Evolutionary conservation across 2,888 invertebrate species (phyloP).

Genomic region (Congeria kusceri): DNA sequence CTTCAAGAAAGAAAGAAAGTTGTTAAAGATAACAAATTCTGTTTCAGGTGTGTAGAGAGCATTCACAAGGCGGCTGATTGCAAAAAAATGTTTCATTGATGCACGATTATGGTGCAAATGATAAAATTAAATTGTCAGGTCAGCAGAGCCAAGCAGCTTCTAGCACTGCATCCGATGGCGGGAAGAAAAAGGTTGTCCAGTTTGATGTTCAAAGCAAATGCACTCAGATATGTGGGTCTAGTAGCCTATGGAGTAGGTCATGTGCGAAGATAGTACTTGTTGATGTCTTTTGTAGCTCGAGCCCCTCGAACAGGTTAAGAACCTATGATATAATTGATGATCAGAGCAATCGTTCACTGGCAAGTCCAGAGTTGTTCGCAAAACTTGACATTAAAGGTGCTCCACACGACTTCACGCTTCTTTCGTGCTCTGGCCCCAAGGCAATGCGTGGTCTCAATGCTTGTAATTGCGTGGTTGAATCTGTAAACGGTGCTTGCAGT

Average conservation of each 20-base stretch:
- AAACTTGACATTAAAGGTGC: background rate
- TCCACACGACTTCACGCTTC: background rate
- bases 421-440: conserved; percentile 7
- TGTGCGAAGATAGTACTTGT: conserved; percentile 35
- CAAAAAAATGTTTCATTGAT: too few relatives aligned
- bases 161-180: too few relatives aligned
- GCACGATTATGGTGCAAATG: too few relatives aligned
- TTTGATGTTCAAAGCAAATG: too few relatives aligned
- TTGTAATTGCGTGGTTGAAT: conserved; percentile 12
- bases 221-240: too few relatives aligned
- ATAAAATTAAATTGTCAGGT: too few relatives aligned
- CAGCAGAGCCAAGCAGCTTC: too few relatives aligned
- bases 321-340: conserved; percentile 32
- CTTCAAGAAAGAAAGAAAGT: too few relatives aligned
- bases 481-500: conserved; percentile 9
- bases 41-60: too few relatives aligned
- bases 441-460: conserved; percentile 8
- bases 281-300: conserved; percentile 1
- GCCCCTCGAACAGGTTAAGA: conserved; percentile 10
- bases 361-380: conserved; percentile 9
- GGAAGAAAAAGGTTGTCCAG: too few relatives aligned
- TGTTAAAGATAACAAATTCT: too few relatives aligned
- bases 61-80: too few relatives aligned
- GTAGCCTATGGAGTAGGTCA: conserved; percentile 6
- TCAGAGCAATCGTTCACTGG: conserved; percentile 31